phyloP scores from a whole-genome alignment of 1,140 invertebrate species.

The Forficula auricularia region DNA sequence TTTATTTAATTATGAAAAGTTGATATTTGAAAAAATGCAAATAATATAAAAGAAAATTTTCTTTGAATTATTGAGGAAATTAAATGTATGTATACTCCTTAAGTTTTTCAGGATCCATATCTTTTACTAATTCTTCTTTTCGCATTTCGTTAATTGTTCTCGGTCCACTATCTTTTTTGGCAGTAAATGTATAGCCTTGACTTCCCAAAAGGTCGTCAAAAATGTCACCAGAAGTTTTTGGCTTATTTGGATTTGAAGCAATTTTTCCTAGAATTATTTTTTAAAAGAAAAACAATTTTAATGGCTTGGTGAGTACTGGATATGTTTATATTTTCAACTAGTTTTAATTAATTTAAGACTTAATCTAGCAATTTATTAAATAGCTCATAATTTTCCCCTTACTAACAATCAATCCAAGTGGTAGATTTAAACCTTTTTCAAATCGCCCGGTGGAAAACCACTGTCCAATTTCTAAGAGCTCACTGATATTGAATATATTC shows the following conservation, averaged over 20 bases:
- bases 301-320: too few relatives aligned
- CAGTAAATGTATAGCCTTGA: conserved; percentile 68
- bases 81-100: conserved; percentile 45
- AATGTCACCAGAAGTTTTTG: conserved; percentile 43
- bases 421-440: too few relatives aligned
- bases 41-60: conserved; percentile 8
- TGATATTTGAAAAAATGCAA: conserved; percentile 6
- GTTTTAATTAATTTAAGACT: too few relatives aligned
- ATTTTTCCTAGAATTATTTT: too few relatives aligned
- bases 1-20: conserved; percentile 7
- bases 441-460: too few relatives aligned
- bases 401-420: too few relatives aligned
- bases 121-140: conserved; percentile 65
- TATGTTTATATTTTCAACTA: too few relatives aligned
- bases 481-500: too few relatives aligned
- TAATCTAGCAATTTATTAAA: too few relatives aligned
- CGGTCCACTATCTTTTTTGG: conserved; percentile 56
- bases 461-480: too few relatives aligned
- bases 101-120: conserved; percentile 81
- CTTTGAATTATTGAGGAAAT: neutral
- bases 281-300: too few relatives aligned
- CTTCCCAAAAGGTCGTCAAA: conserved; percentile 81
- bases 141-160: conserved; percentile 85
- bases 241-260: conserved; percentile 22
- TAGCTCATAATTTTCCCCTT: too few relatives aligned